Base-by-base conservation (phyloP, 2,113 vertebrate species). In the Physeter macrocephalus region DNA sequence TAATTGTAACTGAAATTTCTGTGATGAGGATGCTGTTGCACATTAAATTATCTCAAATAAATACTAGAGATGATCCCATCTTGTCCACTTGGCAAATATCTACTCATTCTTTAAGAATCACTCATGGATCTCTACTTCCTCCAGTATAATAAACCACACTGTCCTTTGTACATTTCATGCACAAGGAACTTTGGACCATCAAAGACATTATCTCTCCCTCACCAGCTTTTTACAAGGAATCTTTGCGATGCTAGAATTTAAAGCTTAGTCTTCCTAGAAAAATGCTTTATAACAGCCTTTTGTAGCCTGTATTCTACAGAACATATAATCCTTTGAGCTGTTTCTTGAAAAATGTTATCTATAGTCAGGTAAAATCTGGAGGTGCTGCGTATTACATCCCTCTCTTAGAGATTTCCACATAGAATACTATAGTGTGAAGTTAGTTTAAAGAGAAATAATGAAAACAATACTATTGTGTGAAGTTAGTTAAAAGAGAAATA, bases 101-200 rank as follows among this genome's bases (percentile, higher is more conserved):
- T 82, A 8, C 52, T 41, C 23, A 29, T 34, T 62, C 20, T 91
- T 67, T 18, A 71, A 43, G n/a, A 46, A 6, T 74, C 36, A 41
- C 5, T 71, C 21, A 57, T 6, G 14, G 2, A 20, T 23, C 29
- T 66, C 15, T 25, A 71, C 36, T 59, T 69, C 6, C 14, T 6
- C n/a, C 6, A 4, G 0, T 1, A 49, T 5, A 54, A 25, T 9
- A 39, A 83, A 21, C 14, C 15, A 17, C 4, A 1, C 17, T 80
- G 11, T 52, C 34, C 43, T 62, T n/a, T 52, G 31, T 12, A 2
- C 31, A 61, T 9, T 62, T 52, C 39, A n/a, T n/a, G 14, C 18
- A 36, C 8, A n/a, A 11, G 29, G 10, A 36, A n/a, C 11, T 36
- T 49, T 59, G 14, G 17, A 17, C 52, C 39, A 41, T 41, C 81